These are phyloP conservation scores for Chrysochloris asiatica DNA, from an alignment of 2,113 vertebrate genomes.

Conservation along the genomic window DNA sequence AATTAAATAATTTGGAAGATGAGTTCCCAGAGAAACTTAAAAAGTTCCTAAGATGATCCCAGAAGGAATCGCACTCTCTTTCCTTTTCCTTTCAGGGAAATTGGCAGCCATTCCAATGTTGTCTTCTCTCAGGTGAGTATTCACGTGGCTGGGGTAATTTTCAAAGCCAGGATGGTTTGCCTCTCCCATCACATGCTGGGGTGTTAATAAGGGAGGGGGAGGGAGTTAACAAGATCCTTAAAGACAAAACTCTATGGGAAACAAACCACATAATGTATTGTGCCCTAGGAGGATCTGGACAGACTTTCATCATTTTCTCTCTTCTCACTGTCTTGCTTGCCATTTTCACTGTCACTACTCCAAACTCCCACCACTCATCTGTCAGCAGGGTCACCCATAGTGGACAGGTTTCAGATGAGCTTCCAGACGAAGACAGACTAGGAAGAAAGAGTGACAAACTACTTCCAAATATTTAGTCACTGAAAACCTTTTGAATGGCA, in stretches of 20 bases:
- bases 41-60: background rate
- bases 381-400: no score
- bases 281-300: no score
- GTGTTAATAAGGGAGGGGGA: rapidly evolving
- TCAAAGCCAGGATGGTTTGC: background rate
- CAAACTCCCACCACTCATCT: no score
- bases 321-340: no score
- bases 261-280: rapidly evolving
- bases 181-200: background rate
- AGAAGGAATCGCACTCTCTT: background rate
- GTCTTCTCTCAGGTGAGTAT: constrained; percentile 77
- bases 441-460: no score
- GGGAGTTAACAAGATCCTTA: background rate
- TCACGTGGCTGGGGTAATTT: background rate
- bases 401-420: no score
- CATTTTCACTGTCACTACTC: no score
- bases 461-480: no score
- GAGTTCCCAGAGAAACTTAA: background rate
- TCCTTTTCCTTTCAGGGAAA: constrained; percentile 75
- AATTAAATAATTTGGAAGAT: background rate
- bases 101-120: constrained; percentile 62
- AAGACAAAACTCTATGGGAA: background rate
- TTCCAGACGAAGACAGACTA: no score
- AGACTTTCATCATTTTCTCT: no score
- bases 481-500: no score